A percentile compares a stretch with the other conserved stretches of the same genome.
Evolutionary conservation across 2,888 invertebrate genomes (phyloP).

Genomic region (Meliscaeva auricollis): DNA sequence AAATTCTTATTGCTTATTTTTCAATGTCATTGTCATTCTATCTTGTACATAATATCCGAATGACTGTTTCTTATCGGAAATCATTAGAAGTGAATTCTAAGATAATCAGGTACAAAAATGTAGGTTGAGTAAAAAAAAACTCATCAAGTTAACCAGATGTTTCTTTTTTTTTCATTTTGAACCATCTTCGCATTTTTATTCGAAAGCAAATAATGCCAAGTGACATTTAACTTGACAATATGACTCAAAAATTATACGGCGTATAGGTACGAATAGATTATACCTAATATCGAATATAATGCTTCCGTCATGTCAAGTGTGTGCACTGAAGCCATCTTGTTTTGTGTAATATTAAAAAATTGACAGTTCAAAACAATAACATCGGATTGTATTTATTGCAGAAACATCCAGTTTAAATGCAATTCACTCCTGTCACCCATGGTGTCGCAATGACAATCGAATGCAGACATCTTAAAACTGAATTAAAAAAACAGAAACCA

Average conservation of each 20-base stretch:
- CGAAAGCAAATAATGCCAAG: no score
- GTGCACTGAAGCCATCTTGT: no score
- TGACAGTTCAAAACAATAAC: background rate
- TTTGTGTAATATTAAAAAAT: no score
- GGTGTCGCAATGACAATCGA: conserved; percentile 13
- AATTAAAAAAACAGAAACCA: background rate
- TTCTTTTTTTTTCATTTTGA: background rate
- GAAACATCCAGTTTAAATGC: background rate
- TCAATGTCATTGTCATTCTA: conserved; percentile 1
- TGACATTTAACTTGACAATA: no score
- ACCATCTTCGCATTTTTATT: background rate
- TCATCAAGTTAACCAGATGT: background rate
- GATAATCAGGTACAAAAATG: background rate
- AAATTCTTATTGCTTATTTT: background rate
- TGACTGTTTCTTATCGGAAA: background rate
- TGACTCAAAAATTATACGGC: no score
- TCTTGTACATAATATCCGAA: background rate
- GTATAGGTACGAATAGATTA: no score
- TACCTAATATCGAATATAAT: no score
- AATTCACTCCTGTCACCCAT: conserved; percentile 23
- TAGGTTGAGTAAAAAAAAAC: background rate
- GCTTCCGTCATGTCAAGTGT: background rate
- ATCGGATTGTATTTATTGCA: background rate
- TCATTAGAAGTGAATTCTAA: background rate
- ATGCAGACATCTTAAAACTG: conserved; percentile 2